Percentiles rank a stretch among this genome's conserved stretches.
Evolutionary conservation across 2,113 vertebrate species (phyloP).

Genomic region (Myodes glareolus): DNA sequence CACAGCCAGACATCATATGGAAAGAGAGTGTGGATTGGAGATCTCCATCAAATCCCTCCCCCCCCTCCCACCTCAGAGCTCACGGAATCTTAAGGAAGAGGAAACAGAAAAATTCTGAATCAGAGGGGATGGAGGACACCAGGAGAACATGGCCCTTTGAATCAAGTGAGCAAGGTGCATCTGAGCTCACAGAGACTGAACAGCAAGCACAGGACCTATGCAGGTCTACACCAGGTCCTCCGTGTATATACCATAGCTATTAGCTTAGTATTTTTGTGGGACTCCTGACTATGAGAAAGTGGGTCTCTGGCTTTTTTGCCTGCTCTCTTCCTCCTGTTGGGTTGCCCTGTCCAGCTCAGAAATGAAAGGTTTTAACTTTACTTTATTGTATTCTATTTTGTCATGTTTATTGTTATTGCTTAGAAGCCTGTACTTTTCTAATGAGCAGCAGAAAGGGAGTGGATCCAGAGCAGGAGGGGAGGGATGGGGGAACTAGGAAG

Average conservation of each 20-base stretch:
- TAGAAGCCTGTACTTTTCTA: background rate
- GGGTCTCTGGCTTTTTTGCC: background rate
- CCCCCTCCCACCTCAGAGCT: no score
- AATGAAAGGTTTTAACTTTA: background rate
- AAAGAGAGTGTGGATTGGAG: background rate
- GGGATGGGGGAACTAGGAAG: no score
- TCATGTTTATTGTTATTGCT: background rate
- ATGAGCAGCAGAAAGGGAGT: background rate
- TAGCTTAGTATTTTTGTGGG: background rate
- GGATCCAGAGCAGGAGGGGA: background rate
- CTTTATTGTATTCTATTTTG: background rate
- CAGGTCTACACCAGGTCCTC: background rate
- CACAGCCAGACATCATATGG: background rate
- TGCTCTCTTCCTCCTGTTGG: background rate
- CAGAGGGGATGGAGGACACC: background rate
- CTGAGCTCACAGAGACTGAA: background rate
- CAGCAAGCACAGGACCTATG: background rate
- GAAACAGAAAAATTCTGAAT: background rate
- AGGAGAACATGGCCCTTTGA: background rate
- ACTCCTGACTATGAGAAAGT: background rate
- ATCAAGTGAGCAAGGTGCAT: background rate
- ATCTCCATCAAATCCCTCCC: background rate
- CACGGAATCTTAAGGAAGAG: background rate
- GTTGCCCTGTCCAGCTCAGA: background rate
- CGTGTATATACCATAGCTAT: background rate